Evolutionary conservation across 1,140 invertebrate genomes (phyloP).

Genomic region (Cyphomyrmex costatus): DNA sequence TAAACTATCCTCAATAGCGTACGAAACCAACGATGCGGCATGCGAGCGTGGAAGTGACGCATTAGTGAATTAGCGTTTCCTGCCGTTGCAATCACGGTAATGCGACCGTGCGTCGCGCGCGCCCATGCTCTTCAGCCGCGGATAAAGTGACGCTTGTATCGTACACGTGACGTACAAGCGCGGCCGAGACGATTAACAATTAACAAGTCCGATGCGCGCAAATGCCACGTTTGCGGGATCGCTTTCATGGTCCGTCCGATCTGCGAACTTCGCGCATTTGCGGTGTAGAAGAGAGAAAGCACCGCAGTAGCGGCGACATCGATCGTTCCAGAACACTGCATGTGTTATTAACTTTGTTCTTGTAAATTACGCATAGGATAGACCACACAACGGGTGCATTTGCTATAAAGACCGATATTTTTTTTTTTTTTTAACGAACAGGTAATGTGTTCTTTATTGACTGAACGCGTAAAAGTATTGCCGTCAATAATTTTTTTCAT

Average conservation of each 20-base stretch:
- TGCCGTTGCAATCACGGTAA: constrained; percentile 83
- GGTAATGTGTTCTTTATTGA: background rate
- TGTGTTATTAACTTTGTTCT: constrained; percentile 1
- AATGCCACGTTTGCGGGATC: constrained; percentile 38
- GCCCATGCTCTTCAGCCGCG: constrained; percentile 40
- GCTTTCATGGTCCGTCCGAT: constrained; percentile 35
- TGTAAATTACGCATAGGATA: background rate
- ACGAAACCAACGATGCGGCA: constrained; percentile 69
- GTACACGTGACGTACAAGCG: constrained; percentile 1
- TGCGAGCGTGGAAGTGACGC: constrained; percentile 77
- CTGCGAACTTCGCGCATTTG: constrained; percentile 36
- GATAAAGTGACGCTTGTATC: constrained; percentile 61
- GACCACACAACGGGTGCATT: background rate
- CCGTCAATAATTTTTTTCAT: background rate
- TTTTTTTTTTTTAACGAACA: background rate
- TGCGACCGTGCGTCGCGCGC: constrained; percentile 77
- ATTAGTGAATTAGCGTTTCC: constrained; percentile 84
- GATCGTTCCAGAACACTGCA: background rate
- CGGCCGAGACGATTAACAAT: constrained; percentile 78
- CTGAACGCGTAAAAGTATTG: background rate
- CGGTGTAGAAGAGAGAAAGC: background rate
- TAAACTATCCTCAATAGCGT: constrained; percentile 68
- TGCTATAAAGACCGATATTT: background rate
- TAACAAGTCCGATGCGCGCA: constrained; percentile 66
- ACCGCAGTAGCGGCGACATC: background rate